These are phyloP conservation scores for Lucifuga dentata DNA, from an alignment of 2,113 vertebrate genomes.

Conservation along the genomic window DNA sequence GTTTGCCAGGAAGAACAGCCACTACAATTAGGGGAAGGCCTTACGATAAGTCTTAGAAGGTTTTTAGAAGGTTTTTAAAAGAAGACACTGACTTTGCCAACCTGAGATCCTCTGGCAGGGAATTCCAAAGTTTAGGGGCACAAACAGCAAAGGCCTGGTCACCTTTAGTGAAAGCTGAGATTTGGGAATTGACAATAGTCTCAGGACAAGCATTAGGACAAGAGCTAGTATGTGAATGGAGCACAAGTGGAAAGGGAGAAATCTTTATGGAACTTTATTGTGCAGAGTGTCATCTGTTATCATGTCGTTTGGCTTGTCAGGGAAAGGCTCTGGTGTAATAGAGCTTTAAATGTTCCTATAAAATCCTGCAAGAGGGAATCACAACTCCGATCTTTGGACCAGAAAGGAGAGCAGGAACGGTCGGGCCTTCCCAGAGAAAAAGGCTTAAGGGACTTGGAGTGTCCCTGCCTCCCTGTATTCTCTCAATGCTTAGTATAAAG, in stretches of 20 bases:
- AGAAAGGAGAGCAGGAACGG: slow-evolving; percentile 24
- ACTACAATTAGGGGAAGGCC: no score
- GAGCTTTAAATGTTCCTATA: slow-evolving; percentile 55
- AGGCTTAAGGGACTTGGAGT: slow-evolving; percentile 50
- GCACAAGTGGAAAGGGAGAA: slow-evolving; percentile 6
- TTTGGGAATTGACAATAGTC: no score
- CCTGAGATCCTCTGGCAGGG: no score
- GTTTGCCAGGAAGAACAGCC: no score
- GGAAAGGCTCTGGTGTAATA: slow-evolving; percentile 52
- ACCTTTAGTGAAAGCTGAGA: no score
- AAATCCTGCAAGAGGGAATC: slow-evolving; percentile 63
- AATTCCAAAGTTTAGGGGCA: no score
- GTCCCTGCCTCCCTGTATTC: slow-evolving; percentile 27
- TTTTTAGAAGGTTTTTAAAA: no score
- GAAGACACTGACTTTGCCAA: no score
- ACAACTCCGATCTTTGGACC: slow-evolving; percentile 56
- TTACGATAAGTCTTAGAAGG: no score
- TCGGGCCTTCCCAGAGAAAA: slow-evolving; percentile 35
- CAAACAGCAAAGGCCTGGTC: no score
- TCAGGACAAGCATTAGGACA: no score
- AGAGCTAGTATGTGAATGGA: slow-evolving; percentile 7
- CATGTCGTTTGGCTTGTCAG: slow-evolving; percentile 56
- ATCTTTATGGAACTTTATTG: slow-evolving; percentile 14
- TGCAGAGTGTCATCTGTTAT: slow-evolving; percentile 48
- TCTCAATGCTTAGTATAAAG: slow-evolving; percentile 32